Percentiles rank a stretch among this genome's conserved stretches.
Evolutionary conservation across 2,797 vertebrate species (phyloP).

Genomic region (Hapalemur alaotrensis): DNA sequence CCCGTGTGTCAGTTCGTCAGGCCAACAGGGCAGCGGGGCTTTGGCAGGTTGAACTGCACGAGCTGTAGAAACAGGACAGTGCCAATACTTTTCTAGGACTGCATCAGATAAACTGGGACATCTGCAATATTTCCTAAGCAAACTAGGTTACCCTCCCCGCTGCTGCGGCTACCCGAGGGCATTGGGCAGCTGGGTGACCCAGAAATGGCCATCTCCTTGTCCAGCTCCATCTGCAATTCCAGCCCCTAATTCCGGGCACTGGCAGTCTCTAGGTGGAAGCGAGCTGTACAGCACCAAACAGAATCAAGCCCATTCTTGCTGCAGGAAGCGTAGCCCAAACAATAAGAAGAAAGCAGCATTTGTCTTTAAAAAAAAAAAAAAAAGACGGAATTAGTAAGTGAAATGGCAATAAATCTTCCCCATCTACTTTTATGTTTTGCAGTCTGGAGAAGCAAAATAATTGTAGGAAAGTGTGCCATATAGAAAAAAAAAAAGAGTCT

Average conservation of each 20-base stretch:
- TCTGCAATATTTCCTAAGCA: conserved; percentile 75
- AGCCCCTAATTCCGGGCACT: conserved; percentile 52
- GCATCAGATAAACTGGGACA: conserved; percentile 76
- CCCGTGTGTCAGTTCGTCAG: neutral
- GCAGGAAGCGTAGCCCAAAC: conserved; percentile 2
- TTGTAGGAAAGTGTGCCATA: conserved; percentile 32
- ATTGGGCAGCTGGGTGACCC: conserved; percentile 81
- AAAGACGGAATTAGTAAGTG: neutral
- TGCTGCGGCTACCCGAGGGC: conserved; percentile 75
- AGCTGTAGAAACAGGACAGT: conserved; percentile 68
- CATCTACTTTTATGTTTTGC: conserved; percentile 21
- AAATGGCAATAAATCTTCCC: conserved; percentile 38
- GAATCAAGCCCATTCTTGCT: conserved; percentile 55
- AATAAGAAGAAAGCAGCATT: neutral
- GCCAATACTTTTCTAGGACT: conserved; percentile 77
- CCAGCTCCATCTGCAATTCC: conserved; percentile 76
- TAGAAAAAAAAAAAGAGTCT: neutral
- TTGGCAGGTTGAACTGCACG: neutral
- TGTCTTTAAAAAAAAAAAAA: neutral
- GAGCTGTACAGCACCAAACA: neutral
- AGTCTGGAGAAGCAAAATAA: conserved; percentile 31
- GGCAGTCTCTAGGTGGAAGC: conserved; percentile 39
- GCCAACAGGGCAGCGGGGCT: neutral
- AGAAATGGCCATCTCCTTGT: conserved; percentile 78
- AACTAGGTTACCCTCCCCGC: conserved; percentile 79